These are phyloP conservation scores for Hydrotaea diabolus DNA, from an alignment of 2,888 invertebrate genomes.

Conservation along the genomic window DNA sequence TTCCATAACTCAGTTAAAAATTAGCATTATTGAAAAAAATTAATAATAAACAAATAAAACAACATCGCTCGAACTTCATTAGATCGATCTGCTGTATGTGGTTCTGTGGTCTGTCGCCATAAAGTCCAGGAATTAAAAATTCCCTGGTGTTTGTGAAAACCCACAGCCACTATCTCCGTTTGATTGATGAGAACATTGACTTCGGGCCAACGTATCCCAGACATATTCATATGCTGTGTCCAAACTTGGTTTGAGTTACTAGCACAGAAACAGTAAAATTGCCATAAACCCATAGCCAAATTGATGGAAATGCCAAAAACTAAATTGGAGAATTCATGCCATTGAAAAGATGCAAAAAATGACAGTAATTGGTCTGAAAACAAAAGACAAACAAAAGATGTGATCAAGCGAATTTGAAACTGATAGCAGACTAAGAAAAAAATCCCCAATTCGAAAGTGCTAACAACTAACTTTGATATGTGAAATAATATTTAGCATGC, in stretches of 20 bases:
- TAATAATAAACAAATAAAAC: not conserved
- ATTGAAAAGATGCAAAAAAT: no score
- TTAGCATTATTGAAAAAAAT: not conserved
- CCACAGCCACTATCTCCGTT: not conserved
- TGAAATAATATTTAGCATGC: not conserved
- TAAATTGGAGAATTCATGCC: no score
- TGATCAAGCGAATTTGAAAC: not conserved
- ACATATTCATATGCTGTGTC: no score
- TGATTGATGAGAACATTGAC: not conserved
- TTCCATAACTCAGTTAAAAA: not conserved
- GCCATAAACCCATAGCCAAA: no score
- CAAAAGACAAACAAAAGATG: no score
- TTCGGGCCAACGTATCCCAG: no score
- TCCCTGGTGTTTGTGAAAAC: not conserved
- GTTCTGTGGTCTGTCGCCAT: not conserved
- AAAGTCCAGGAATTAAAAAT: constrained; percentile 1
- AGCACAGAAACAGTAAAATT: no score
- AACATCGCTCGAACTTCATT: not conserved
- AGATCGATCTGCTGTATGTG: not conserved
- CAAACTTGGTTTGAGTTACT: no score
- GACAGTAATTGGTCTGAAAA: no score
- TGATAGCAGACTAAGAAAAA: not conserved
- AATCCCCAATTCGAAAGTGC: not conserved
- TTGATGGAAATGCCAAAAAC: no score
- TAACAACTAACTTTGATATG: not conserved